Percentiles rank a stretch among this genome's conserved stretches.
phyloP scores from a whole-genome alignment of 1,140 invertebrate species.

The Lasaia peninsularis region DNA sequence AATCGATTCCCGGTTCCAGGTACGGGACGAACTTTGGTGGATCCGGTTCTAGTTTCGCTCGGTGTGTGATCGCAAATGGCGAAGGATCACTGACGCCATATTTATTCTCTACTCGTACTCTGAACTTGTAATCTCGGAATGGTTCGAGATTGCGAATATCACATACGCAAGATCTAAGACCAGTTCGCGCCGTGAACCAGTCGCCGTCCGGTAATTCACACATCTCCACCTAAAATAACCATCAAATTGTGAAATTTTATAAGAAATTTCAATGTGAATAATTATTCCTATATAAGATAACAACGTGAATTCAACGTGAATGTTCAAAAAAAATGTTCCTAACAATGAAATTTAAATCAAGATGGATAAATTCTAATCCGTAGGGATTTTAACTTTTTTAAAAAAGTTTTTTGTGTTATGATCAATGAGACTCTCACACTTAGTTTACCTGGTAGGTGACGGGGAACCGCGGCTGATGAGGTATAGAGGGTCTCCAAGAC shows the following conservation, averaged over 20 bases:
- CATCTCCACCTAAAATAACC: conserved; percentile 86
- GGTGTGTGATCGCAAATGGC: conserved; percentile 89
- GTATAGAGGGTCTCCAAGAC: conserved; percentile 94
- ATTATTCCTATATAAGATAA: too few species aligned
- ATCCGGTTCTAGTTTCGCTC: conserved; percentile 88
- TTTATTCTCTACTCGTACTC: conserved; percentile 96
- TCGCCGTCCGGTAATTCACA: conserved; percentile 91
- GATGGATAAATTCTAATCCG: not conserved
- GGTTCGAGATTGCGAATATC: conserved; percentile 91
- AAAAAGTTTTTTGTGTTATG: too few species aligned
- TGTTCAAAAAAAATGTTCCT: too few species aligned
- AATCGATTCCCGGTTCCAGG: conserved; percentile 88
- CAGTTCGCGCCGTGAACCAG: conserved; percentile 89
- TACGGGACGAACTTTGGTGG: conserved; percentile 88
- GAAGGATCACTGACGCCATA: conserved; percentile 98
- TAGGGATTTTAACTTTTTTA: not conserved
- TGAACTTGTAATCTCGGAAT: conserved; percentile 93
- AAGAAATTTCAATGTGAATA: too few species aligned
- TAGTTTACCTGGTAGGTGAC: conserved; percentile 89
- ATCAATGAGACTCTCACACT: too few species aligned
- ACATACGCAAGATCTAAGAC: conserved; percentile 89
- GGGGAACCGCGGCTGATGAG: conserved; percentile 86
- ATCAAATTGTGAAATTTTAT: not conserved
- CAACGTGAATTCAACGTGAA: too few species aligned
- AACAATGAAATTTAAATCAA: too few species aligned